Conservation (phyloP, 2,113 vertebrate species). For the Chloropsis cyanopogon region DNA sequence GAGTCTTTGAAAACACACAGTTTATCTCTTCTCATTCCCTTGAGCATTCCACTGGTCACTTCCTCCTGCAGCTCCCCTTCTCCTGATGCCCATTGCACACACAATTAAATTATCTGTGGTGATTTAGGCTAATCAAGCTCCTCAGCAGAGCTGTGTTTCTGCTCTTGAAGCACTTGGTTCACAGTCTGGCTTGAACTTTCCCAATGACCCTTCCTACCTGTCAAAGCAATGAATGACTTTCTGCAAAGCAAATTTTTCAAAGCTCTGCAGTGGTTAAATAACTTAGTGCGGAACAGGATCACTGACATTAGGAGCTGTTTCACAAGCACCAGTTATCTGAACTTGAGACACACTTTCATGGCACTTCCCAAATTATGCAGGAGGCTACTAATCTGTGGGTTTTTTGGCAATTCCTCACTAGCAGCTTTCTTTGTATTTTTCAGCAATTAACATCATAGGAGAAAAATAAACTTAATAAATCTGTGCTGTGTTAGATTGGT, state of each 20-base stretch:
- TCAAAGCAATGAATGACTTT: neutral
- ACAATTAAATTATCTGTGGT: neutral
- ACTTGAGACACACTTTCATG: neutral
- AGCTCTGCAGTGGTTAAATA: neutral
- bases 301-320: neutral
- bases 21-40: neutral
- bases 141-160: neutral
- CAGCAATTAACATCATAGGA: neutral
- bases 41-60: too few species aligned
- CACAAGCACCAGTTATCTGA: neutral
- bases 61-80: neutral
- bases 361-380: neutral
- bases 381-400: neutral
- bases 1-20: neutral
- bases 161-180: neutral
- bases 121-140: neutral
- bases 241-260: neutral
- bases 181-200: neutral
- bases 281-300: neutral
- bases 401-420: neutral
- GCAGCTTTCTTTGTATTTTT: neutral
- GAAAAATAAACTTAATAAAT: neutral
- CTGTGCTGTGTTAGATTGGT: rapidly evolving
- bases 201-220: neutral
- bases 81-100: neutral